Conservation (phyloP, 1,140 invertebrate species). For the Papilio polyxenes region DNA sequence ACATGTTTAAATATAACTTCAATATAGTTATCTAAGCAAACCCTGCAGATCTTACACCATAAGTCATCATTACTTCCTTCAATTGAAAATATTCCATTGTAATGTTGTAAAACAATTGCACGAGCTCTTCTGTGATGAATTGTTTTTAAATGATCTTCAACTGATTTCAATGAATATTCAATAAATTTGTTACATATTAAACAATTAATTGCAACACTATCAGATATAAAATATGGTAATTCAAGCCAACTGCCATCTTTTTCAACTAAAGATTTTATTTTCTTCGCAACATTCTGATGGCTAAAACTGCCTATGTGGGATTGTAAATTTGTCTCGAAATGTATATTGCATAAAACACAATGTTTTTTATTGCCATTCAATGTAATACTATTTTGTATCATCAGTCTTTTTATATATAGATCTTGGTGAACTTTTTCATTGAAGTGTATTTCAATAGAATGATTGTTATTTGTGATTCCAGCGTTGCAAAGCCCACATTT, state of each 20-base stretch:
- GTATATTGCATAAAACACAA: slow-evolving; percentile 48
- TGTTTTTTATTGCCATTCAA: slow-evolving; percentile 10
- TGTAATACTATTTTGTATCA: slow-evolving; percentile 50
- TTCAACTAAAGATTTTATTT: slow-evolving; percentile 45
- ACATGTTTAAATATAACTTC: slow-evolving; percentile 61
- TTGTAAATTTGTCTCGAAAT: slow-evolving; percentile 38
- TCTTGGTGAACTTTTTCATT: slow-evolving; percentile 44
- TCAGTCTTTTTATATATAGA: slow-evolving; percentile 45
- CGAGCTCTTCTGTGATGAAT: slow-evolving; percentile 49
- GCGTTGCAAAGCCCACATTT: slow-evolving; percentile 51
- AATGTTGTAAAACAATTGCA: slow-evolving; percentile 53
- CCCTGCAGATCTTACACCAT: slow-evolving; percentile 55
- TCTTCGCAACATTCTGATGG: slow-evolving; percentile 40
- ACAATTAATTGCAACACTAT: slow-evolving; percentile 44
- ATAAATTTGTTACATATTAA: slow-evolving; percentile 48
- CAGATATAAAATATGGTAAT: slow-evolving; percentile 43
- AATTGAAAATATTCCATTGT: slow-evolving; percentile 59
- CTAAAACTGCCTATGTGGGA: slow-evolving; percentile 42
- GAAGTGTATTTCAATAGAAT: slow-evolving; percentile 45
- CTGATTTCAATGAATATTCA: slow-evolving; percentile 46
- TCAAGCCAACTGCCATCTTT: slow-evolving; percentile 53
- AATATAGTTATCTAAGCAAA: slow-evolving; percentile 51
- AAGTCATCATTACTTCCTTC: slow-evolving; percentile 48
- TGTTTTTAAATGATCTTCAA: slow-evolving; percentile 42
- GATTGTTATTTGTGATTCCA: slow-evolving; percentile 40